phyloP scores from a whole-genome alignment of 2,797 vertebrate genomes.

The Gallinago nigripennis region DNA sequence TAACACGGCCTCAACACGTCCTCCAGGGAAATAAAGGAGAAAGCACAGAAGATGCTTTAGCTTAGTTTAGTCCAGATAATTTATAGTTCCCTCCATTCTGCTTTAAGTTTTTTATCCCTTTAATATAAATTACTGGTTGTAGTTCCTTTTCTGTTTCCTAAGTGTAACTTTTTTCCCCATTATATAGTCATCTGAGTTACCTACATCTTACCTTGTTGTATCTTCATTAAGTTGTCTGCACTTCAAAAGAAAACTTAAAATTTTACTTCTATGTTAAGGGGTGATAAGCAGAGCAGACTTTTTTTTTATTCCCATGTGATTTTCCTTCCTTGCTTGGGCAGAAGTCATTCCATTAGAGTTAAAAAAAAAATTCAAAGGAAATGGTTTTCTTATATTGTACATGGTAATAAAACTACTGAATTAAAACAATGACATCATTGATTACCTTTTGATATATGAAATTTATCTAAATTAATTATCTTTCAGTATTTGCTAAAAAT shows the following conservation, averaged over 20 bases:
- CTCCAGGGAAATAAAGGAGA: not conserved
- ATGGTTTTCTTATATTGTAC: not conserved
- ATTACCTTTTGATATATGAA: not conserved
- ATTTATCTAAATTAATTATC: slow-evolving; percentile 33
- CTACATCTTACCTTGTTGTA: not conserved
- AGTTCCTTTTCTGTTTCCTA: not conserved
- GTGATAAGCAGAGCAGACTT: not conserved
- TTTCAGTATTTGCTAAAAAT: not conserved
- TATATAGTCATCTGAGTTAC: not conserved
- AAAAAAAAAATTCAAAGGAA: not conserved
- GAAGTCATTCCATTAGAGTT: not conserved
- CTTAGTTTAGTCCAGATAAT: not conserved
- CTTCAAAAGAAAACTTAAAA: not conserved
- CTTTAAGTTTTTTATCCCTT: not conserved
- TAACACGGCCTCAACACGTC: not conserved
- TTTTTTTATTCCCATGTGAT: not conserved
- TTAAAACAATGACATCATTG: not conserved
- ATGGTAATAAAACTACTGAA: not conserved
- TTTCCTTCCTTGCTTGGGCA: not conserved
- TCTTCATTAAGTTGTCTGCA: not conserved
- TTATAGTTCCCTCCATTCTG: not conserved
- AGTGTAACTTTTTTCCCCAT: not conserved
- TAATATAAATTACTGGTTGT: not conserved
- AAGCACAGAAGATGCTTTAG: fast-evolving
- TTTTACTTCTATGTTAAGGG: not conserved